Base-by-base conservation (phyloP, 2,888 invertebrate genomes). In the Eilema griseolum region DNA sequence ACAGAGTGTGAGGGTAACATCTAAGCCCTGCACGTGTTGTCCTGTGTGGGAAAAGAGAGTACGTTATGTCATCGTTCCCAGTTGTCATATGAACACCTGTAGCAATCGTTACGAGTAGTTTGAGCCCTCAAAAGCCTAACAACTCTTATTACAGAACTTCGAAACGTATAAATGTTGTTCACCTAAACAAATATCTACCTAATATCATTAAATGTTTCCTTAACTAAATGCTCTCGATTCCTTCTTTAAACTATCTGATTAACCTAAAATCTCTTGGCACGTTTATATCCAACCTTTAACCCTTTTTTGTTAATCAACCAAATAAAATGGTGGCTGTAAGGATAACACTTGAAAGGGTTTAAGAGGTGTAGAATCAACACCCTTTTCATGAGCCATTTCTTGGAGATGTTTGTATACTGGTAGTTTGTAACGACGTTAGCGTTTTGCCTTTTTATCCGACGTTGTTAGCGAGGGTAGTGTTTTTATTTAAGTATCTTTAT, bases 331-430 rank as follows among this genome's bases (percentile, higher is more conserved):
- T 26, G 28, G 26, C 59, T 57, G 31, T 65, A 28, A 46, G 28
- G 61, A 64, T 46, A 26, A 63, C 63, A 63, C 67, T 67, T 63
- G 52, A 41, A 63, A 63, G 20, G 41, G 65, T 52, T n/a, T 23
- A 12, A 31, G 52, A 28, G 46, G 24, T 62, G 23, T 20, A 67
- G 61, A 67, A 67, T 67, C 64, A 52, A 69, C 64, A 60, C 46
- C 31, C 59, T 60, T 65, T 69, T 69, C 59, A 59, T 59, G 69
- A 37, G 57, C 16, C 56, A 69, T 69, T 69, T 59, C 59, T 60
- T 41, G 16, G n/a, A 46, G 61, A 61, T 46, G 31, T 65, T 65
- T 64, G 46, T 52, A 31, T 16, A 33, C 33, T 12, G 56, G 66
- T 24, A 37, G 16, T 11, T 33, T 33, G 16, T 66, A 20, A 16